Evolutionary conservation across 2,888 invertebrate species (phyloP).

Genomic region (Drosophila flavopinicola): DNA sequence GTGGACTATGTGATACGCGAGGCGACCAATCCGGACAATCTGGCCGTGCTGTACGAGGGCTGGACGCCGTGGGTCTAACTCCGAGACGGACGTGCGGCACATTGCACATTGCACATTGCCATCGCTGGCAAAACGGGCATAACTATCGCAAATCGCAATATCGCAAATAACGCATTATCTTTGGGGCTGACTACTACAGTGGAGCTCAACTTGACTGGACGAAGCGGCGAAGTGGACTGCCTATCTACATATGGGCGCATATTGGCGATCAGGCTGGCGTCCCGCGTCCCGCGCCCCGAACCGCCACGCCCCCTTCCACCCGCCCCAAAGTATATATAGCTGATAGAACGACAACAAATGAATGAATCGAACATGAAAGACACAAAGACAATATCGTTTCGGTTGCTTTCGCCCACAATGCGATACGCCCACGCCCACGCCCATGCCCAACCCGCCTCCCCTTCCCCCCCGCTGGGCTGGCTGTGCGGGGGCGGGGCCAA

Average conservation of each 20-base stretch:
- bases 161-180: slow-evolving; percentile 27
- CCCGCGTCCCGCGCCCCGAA: not conserved
- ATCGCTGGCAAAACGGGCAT: slow-evolving; percentile 19
- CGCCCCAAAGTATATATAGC: slow-evolving; percentile 14
- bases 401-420: slow-evolving; percentile 24
- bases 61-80: slow-evolving; percentile 99
- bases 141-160: slow-evolving; percentile 87
- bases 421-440: not conserved
- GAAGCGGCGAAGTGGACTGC: slow-evolving; percentile 12
- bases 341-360: slow-evolving; percentile 16
- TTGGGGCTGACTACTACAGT: slow-evolving; percentile 12
- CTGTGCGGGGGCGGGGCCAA: not conserved
- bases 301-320: slow-evolving; percentile 1
- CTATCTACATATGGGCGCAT: slow-evolving; percentile 15
- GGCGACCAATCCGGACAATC: slow-evolving; percentile 95
- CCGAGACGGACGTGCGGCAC: not conserved
- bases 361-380: slow-evolving; percentile 25
- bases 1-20: slow-evolving; percentile 97
- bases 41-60: slow-evolving; percentile 99
- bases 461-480: not conserved
- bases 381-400: slow-evolving; percentile 42
- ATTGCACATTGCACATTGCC: slow-evolving; percentile 85
- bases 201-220: slow-evolving; percentile 6
- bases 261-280: slow-evolving; percentile 14
- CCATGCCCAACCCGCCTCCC: too few relatives aligned